Evolutionary conservation across 2,113 vertebrate genomes (phyloP), one percentile per base, ranked within the genome.

Genomic region (Macrotus californicus): DNA sequence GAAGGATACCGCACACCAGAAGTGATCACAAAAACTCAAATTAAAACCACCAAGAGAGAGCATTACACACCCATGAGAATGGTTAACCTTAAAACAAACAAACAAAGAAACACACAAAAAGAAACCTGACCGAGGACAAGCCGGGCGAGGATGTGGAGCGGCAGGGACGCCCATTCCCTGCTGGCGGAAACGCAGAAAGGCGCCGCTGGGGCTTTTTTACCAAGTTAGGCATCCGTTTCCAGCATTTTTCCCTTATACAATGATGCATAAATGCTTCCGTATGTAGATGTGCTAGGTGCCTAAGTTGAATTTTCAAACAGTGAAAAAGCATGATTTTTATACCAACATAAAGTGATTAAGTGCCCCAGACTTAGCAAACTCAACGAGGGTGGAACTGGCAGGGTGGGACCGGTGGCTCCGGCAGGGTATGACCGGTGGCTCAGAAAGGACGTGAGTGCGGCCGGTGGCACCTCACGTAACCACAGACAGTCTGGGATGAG

Each of bases 151-250:
- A 48, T 2, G 34, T 14, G 21, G 64, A 26, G 54, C 19, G 16
- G 15, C 9, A 19, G 36, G 54, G 9, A 48, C 41, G 5, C 22
- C 24, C 13, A 7, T 7, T 15, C 13, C 0, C 21, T 29, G 70
- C 31, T 13, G 41, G 21, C 1, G 31, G 21, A 5, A 7, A 4
- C 7, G 41, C 26, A 4, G 1, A 18, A 6, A 21, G 29, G 7
- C 0, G 5, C 29, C 0, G 2, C 26, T 3, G 50, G 67, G 15
- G 7, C 2, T 22, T 70, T 24, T 26, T 73, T 24, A 43, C 3
- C 16, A 29, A 34, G 50, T 8, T 10, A 22, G 43, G 67, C 12
- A 31, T 46, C 4, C 2, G 21, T 18, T 48, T 15, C 59, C n/a
- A 39, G 11, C 48, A 4, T 26, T 39, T 50, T 10, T 48, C 46